Percentiles rank a stretch among this genome's conserved stretches.
phyloP scores from a whole-genome alignment of 2,888 invertebrate genomes.

The Macrosiphum euphorbiae region DNA sequence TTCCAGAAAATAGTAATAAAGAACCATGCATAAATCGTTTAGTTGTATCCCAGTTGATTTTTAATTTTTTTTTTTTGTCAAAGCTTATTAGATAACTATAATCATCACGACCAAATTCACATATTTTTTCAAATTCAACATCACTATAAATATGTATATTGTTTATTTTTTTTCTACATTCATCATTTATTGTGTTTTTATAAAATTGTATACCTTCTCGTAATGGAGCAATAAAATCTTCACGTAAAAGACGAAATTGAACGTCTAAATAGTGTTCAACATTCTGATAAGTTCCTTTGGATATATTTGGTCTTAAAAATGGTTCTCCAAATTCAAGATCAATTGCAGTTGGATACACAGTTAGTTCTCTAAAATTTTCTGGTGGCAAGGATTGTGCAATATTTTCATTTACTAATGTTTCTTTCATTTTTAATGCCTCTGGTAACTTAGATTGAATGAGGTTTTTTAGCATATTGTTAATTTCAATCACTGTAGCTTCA shows the following conservation, averaged over 20 bases:
- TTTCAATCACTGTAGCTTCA: constrained; percentile 27
- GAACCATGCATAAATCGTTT: constrained; percentile 81
- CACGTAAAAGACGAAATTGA: constrained; percentile 83
- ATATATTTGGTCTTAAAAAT: constrained; percentile 75
- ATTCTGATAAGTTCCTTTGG: constrained; percentile 76
- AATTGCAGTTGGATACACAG: constrained; percentile 73
- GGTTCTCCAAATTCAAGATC: constrained; percentile 71
- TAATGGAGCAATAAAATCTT: constrained; percentile 84
- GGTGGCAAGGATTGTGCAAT: constrained; percentile 70
- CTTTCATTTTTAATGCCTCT: constrained; percentile 56
- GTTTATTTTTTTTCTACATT: constrained; percentile 67
- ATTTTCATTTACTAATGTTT: constrained; percentile 69
- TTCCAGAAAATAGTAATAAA: constrained; percentile 80
- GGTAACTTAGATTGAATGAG: constrained; percentile 60
- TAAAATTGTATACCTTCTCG: constrained; percentile 73
- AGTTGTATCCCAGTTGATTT: constrained; percentile 72
- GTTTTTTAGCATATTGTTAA: constrained; percentile 61
- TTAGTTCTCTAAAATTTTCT: constrained; percentile 73
- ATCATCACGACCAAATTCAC: constrained; percentile 66
- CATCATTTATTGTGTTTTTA: constrained; percentile 19
- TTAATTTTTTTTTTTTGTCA: constrained; percentile 63
- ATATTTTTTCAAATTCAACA: constrained; percentile 46
- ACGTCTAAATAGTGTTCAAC: constrained; percentile 82
- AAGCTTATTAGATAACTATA: constrained; percentile 66
- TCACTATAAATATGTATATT: constrained; percentile 79